phyloP scores from a whole-genome alignment of 2,113 vertebrate species.

The Maccullochella peelii region DNA sequence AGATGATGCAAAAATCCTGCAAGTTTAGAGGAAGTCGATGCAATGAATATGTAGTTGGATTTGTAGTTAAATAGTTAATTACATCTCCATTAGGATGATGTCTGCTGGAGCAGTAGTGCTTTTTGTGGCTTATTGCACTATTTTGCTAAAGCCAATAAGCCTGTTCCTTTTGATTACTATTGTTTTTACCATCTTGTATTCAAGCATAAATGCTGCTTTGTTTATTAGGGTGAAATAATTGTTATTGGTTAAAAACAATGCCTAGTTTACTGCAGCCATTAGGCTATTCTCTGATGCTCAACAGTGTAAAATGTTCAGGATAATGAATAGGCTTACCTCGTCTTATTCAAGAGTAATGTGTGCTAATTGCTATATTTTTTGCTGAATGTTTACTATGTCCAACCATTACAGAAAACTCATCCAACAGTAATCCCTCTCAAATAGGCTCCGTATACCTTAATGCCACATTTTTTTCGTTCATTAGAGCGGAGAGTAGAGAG shows the following conservation, averaged over 20 bases:
- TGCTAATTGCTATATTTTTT: conserved; percentile 59
- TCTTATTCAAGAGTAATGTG: conserved; percentile 64
- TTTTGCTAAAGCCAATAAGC: conserved; percentile 48
- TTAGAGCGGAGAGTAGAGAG: conserved; percentile 14
- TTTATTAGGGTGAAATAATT: conserved; percentile 64
- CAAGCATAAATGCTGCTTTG: conserved; percentile 50
- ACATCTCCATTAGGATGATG: conserved; percentile 44
- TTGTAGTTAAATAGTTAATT: conserved; percentile 51
- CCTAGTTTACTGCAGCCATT: conserved; percentile 55
- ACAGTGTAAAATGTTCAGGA: conserved; percentile 35
- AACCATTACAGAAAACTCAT: conserved; percentile 41
- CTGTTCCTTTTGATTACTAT: conserved; percentile 55
- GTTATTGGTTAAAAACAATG: conserved; percentile 62
- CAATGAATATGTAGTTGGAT: too few species aligned
- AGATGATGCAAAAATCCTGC: conserved; percentile 58
- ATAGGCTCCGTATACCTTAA: conserved; percentile 22
- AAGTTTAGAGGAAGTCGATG: conserved; percentile 48
- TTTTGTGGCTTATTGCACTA: conserved; percentile 37
- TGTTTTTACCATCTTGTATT: conserved; percentile 36
- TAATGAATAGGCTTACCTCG: conserved; percentile 55
- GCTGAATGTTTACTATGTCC: conserved; percentile 41
- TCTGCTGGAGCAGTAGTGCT: conserved; percentile 29
- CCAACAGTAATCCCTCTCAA: conserved; percentile 42
- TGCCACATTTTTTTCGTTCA: conserved; percentile 17
- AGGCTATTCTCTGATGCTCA: conserved; percentile 45